These are phyloP conservation scores for Drosophila mayri DNA, from an alignment of 1,140 invertebrate species.

Conservation along the genomic window DNA sequence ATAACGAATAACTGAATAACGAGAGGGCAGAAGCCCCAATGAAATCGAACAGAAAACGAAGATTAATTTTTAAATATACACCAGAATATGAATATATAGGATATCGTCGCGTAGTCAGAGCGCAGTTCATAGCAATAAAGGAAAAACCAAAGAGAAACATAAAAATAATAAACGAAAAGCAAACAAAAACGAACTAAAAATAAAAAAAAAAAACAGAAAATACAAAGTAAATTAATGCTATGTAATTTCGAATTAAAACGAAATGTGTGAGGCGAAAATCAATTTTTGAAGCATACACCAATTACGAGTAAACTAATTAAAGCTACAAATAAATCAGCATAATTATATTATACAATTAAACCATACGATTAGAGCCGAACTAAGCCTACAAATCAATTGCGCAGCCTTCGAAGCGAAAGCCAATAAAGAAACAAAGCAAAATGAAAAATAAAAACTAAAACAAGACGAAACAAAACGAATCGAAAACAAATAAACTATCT, in stretches of 20 bases:
- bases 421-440: slow-evolving; percentile 9
- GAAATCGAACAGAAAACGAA: slow-evolving; percentile 33
- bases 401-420: slow-evolving; percentile 65
- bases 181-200: slow-evolving; percentile 10
- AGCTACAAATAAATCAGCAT: slow-evolving; percentile 45
- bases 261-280: slow-evolving; percentile 30
- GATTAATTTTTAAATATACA: slow-evolving; percentile 56
- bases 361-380: slow-evolving; percentile 48
- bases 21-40: slow-evolving; percentile 18
- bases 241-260: slow-evolving; percentile 25
- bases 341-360: slow-evolving; percentile 45
- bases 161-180: slow-evolving; percentile 1
- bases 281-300: slow-evolving; percentile 74
- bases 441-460: neutral
- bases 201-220: slow-evolving; percentile 12
- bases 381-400: slow-evolving; percentile 55
- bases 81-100: slow-evolving; percentile 47
- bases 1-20: slow-evolving; percentile 32
- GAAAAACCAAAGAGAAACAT: slow-evolving; percentile 13
- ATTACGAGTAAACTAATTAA: slow-evolving; percentile 66
- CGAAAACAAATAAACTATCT: slow-evolving; percentile 6
- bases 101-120: slow-evolving; percentile 61
- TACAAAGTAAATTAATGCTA: slow-evolving; percentile 35
- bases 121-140: slow-evolving; percentile 71
- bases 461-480: neutral